Conservation (phyloP, 1,140 invertebrate species). For the Pentalonia nigronervosa region DNA sequence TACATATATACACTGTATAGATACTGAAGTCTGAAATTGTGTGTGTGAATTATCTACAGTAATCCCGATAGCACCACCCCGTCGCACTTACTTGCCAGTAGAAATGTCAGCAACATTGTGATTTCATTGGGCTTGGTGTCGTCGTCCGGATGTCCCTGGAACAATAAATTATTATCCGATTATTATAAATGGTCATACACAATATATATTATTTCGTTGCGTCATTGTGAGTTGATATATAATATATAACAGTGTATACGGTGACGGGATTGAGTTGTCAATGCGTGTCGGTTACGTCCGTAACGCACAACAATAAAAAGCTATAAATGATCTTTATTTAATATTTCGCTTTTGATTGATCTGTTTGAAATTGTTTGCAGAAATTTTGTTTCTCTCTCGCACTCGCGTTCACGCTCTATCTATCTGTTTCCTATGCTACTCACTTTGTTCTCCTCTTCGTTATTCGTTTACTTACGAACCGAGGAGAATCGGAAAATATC, state of each 20-base stretch:
- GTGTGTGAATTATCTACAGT: not conserved
- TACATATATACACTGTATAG: not conserved
- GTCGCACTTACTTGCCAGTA: slow-evolving; percentile 50
- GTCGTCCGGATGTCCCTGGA: slow-evolving; percentile 54
- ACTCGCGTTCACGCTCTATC: not conserved
- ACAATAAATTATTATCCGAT: slow-evolving; percentile 35
- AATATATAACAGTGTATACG: not conserved
- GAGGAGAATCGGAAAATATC: slow-evolving; percentile 29
- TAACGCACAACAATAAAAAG: slow-evolving; percentile 24
- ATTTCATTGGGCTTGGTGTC: slow-evolving; percentile 48
- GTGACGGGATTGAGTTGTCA: slow-evolving; percentile 25
- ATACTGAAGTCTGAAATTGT: not conserved
- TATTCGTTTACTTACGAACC: not conserved
- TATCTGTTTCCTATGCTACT: not conserved
- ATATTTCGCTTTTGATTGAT: slow-evolving; percentile 30
- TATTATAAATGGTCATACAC: slow-evolving; percentile 22
- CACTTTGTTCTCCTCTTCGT: not conserved
- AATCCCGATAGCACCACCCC: not conserved
- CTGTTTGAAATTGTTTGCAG: slow-evolving; percentile 9
- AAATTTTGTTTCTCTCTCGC: too few relatives aligned
- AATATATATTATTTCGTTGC: not conserved
- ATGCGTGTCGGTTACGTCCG: slow-evolving; percentile 25
- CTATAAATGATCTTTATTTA: slow-evolving; percentile 18
- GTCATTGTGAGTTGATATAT: not conserved
- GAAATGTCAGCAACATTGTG: slow-evolving; percentile 56